These are phyloP conservation scores for Calcarius lapponicus DNA, from an alignment of 2,797 vertebrate genomes.

Conservation along the genomic window DNA sequence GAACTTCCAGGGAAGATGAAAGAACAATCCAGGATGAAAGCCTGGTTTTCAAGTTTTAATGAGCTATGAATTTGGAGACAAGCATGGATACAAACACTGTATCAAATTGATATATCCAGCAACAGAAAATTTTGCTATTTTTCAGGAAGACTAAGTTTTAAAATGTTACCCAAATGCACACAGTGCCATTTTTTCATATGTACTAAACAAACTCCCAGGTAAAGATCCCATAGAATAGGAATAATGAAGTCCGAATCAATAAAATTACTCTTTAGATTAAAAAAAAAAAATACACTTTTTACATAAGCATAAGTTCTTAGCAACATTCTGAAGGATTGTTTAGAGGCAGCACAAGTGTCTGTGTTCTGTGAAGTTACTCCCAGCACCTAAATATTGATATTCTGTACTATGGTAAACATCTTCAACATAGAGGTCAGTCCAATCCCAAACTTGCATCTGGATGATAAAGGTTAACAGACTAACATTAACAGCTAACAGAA, in stretches of 20 bases:
- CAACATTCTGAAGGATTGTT: not conserved
- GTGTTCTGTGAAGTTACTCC: not conserved
- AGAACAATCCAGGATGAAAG: not conserved
- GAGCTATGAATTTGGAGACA: not conserved
- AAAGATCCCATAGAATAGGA: not conserved
- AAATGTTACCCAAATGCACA: not conserved
- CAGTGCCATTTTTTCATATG: not conserved
- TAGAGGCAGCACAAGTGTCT: not conserved
- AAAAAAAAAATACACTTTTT: not conserved
- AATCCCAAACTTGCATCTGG: not conserved
- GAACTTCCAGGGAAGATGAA: not conserved
- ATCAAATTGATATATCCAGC: not conserved
- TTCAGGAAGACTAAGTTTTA: not conserved
- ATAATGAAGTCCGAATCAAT: not conserved
- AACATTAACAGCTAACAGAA: not conserved
- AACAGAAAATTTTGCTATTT: not conserved
- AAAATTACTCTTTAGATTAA: not conserved
- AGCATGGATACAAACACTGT: not conserved
- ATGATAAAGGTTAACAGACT: not conserved
- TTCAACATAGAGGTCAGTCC: not conserved
- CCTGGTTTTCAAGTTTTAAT: not conserved
- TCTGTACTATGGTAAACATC: not conserved
- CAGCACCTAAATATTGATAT: not conserved
- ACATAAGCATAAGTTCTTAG: not conserved
- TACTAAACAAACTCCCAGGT: not conserved